Conservation (phyloP, 2,113 vertebrate genomes). For the Condylura cristata region DNA sequence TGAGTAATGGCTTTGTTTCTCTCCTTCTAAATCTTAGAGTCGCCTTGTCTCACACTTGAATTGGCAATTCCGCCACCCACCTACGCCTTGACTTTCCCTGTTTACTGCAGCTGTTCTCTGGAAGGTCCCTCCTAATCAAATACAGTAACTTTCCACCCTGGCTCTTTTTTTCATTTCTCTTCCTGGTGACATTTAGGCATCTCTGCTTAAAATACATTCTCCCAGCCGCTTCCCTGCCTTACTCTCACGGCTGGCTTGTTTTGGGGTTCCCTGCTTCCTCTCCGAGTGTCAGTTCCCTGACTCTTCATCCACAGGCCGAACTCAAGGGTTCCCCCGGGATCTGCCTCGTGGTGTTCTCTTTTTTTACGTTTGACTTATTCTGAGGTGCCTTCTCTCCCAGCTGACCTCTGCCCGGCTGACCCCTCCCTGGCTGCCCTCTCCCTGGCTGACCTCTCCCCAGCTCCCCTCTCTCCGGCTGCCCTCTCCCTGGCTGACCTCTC, state of each 20-base stretch:
- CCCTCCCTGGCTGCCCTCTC: background rate
- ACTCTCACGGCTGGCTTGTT: background rate
- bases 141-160: background rate
- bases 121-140: background rate
- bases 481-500: background rate
- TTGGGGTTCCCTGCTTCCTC: background rate
- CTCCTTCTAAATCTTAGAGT: background rate
- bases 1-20: background rate
- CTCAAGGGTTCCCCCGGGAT: background rate
- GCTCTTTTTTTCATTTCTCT: background rate
- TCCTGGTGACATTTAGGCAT: background rate
- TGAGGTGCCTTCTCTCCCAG: too few relatives aligned
- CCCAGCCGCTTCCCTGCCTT: background rate
- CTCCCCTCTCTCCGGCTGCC: too few relatives aligned
- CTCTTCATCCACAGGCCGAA: background rate
- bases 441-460: background rate
- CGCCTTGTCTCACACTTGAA: background rate
- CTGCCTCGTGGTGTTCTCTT: background rate
- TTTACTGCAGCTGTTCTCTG: background rate
- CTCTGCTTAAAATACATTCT: background rate
- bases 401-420: too few relatives aligned
- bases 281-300: background rate
- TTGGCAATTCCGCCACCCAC: background rate
- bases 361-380: background rate
- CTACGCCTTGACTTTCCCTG: background rate